Conservation (phyloP, 2,888 invertebrate species). For the Morpho helenor region DNA sequence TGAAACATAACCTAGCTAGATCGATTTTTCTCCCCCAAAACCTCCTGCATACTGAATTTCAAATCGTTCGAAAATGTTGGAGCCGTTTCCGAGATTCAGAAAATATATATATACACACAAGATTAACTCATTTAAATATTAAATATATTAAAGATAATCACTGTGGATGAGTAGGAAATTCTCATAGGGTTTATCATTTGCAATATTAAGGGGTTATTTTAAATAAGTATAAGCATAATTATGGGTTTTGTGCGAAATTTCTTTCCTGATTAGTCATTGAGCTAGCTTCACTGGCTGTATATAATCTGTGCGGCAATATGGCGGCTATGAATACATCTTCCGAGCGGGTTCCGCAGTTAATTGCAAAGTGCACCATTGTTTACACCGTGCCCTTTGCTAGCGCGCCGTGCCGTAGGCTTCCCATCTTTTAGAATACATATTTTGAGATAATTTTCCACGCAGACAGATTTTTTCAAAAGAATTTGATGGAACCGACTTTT, state of each 20-base stretch:
- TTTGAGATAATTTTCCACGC: conserved; percentile 28
- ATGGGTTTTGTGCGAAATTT: conserved; percentile 6
- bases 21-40: too few relatives aligned
- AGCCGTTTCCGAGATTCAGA: too few relatives aligned
- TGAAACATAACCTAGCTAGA: too few relatives aligned
- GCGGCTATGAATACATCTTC: conserved; percentile 25
- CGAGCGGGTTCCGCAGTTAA: conserved; percentile 51
- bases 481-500: conserved; percentile 18
- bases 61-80: too few relatives aligned
- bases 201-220: not conserved
- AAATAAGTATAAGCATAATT: not conserved
- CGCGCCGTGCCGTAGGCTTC: conserved; percentile 27
- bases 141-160: too few relatives aligned
- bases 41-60: too few relatives aligned
- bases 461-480: conserved; percentile 29
- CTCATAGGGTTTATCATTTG: not conserved
- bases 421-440: conserved; percentile 29
- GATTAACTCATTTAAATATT: too few relatives aligned
- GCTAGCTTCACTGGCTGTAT: conserved; percentile 13
- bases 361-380: conserved; percentile 67
- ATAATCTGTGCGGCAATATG: conserved; percentile 21
- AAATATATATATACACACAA: too few relatives aligned
- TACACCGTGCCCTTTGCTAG: conserved; percentile 42
- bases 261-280: conserved; percentile 21
- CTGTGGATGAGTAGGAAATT: too few relatives aligned